phyloP scores from a whole-genome alignment of 2,888 invertebrate species.

The Drosophila koepferae region DNA sequence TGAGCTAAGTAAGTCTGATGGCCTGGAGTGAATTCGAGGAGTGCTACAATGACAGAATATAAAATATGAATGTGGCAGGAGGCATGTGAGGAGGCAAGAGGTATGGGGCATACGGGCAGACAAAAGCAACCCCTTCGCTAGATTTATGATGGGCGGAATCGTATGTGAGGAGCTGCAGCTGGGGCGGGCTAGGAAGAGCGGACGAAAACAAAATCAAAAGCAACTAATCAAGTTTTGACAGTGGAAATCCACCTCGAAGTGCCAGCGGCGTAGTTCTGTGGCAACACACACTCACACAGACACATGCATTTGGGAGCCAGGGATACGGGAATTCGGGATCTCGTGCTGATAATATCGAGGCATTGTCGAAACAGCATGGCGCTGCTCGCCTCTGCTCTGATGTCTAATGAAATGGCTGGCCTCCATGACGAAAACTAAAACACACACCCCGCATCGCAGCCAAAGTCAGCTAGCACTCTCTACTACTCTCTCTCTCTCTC shows the following conservation, averaged over 20 bases:
- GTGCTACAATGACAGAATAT: constrained; percentile 60
- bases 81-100: not conserved
- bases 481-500: constrained; percentile 4
- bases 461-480: constrained; percentile 4
- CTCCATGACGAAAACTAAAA: constrained; percentile 58
- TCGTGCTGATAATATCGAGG: constrained; percentile 29
- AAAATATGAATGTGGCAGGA: constrained; percentile 51
- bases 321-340: constrained; percentile 27
- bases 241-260: constrained; percentile 80
- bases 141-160: constrained; percentile 74
- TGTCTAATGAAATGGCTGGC: constrained; percentile 71
- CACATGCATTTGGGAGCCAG: constrained; percentile 9
- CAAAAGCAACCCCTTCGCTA: constrained; percentile 69
- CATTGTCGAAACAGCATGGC: constrained; percentile 49
- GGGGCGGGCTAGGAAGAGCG: constrained; percentile 14
- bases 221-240: constrained; percentile 84
- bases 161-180: constrained; percentile 12
- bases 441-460: constrained; percentile 41
- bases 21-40: constrained; percentile 30
- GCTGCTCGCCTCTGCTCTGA: constrained; percentile 32
- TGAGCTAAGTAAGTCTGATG: constrained; percentile 32
- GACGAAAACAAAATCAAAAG: constrained; percentile 59
- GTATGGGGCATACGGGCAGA: constrained; percentile 32
- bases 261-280: constrained; percentile 43
- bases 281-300: constrained; percentile 7